Evolutionary conservation across 2,888 invertebrate species (phyloP), one percentile per base, ranked within the genome.

Genomic region (Malacosoma neustria): DNA sequence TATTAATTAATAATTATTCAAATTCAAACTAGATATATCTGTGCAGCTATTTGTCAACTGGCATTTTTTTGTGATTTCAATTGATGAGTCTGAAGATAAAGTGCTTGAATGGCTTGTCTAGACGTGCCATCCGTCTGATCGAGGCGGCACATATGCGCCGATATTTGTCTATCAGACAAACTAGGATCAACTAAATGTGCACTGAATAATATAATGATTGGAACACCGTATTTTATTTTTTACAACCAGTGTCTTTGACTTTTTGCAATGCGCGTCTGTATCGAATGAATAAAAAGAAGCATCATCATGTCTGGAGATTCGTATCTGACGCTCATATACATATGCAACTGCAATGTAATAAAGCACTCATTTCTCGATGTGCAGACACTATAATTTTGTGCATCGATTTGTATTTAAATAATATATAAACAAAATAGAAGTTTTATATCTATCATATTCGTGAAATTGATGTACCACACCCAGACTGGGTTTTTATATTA

Each of bases 11-110:
- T n/a, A n/a, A n/a, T n/a, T n/a, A n/a, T n/a, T n/a, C n/a, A n/a
- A n/a, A n/a, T n/a, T n/a, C n/a, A n/a, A n/a, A n/a, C n/a, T n/a
- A n/a, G n/a, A n/a, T 9, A 22, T 22, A 68, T 67, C 63, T 61
- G 51, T 59, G 51, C 46, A 49, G 48, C 48, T 53, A 39, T 43
- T 41, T 49, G 36, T 44, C 55, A 54, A 57, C 58, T 57, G 58
- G 58, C 52, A 49, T 61, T 70, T 70, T 35, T 72, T 69, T 65
- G 59, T 50, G 46, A 54, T 51, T 55, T 48, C 48, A 51, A 58
- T 60, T 66, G 71, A 74, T 75, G 61, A 54, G 66, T 69, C 72
- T 71, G 58, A 49, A 70, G 72, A 74, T 74, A 74, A 57, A 62
- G 44, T 51, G 59, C 66, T 61, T 66, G 75, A 72, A 73, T 70